phyloP scores from a whole-genome alignment of 1,140 invertebrate species.

The Battus philenor region DNA sequence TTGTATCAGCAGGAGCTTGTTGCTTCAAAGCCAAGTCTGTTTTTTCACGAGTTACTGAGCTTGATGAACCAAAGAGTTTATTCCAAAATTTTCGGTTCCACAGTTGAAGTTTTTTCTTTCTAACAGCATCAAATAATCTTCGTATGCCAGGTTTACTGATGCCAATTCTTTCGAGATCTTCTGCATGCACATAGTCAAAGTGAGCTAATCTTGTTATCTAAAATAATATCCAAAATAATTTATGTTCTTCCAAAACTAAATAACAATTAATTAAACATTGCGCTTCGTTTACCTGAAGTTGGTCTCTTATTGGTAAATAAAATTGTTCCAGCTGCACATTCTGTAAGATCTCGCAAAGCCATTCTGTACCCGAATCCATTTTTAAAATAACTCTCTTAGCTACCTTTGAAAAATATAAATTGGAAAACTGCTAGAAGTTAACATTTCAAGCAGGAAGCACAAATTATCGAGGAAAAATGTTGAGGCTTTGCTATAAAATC shows the following conservation, averaged over 20 bases:
- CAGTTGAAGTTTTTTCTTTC: constrained; percentile 88
- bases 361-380: constrained; percentile 82
- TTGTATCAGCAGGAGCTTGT: constrained; percentile 35
- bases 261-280: no score
- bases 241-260: no score
- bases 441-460: constrained; percentile 60
- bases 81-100: constrained; percentile 91
- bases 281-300: constrained; percentile 82
- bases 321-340: constrained; percentile 97
- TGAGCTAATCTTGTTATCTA: constrained; percentile 91
- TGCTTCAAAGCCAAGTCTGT: constrained; percentile 44
- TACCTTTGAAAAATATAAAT: constrained; percentile 22
- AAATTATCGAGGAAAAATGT: constrained; percentile 12
- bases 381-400: constrained; percentile 12
- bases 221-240: constrained; percentile 24
- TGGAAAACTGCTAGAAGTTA: constrained; percentile 32
- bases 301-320: constrained; percentile 91
- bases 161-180: constrained; percentile 96
- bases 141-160: constrained; percentile 94
- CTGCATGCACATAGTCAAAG: constrained; percentile 95
- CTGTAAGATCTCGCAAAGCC: constrained; percentile 89
- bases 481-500: not conserved
- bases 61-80: constrained; percentile 85
- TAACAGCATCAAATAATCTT: constrained; percentile 92
- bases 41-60: constrained; percentile 51